A percentile compares a stretch with the other conserved stretches of the same genome.
phyloP scores from a whole-genome alignment of 2,797 vertebrate genomes.

The Eutrigla gurnardus region DNA sequence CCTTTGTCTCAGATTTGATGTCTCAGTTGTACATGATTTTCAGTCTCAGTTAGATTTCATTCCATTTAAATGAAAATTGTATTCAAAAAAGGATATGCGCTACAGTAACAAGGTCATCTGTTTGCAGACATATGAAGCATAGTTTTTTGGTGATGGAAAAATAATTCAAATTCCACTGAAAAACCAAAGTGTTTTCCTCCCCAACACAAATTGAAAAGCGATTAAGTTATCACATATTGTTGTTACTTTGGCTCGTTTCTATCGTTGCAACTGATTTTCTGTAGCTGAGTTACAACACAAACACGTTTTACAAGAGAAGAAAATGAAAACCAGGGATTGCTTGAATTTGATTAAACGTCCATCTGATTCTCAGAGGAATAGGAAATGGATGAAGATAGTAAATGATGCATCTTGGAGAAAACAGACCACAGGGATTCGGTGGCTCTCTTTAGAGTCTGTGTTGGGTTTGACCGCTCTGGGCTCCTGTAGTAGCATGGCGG shows the following conservation, averaged over 20 bases:
- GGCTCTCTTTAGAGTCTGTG: too few relatives aligned
- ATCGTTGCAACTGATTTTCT: conserved; percentile 1
- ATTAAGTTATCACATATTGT: conserved; percentile 21
- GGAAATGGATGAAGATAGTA: background rate
- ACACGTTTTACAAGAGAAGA: background rate
- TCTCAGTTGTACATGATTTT: background rate
- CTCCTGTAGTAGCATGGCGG: too few relatives aligned
- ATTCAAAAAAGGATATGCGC: background rate
- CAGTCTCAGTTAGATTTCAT: background rate
- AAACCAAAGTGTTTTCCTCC: background rate
- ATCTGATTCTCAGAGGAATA: background rate
- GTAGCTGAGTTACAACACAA: background rate
- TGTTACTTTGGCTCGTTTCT: background rate
- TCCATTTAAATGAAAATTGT: conserved; percentile 5
- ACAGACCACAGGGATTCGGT: background rate
- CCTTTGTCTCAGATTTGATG: background rate
- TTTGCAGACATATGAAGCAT: background rate
- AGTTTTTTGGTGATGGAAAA: conserved; percentile 9
- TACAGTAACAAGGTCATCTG: background rate
- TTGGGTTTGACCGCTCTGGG: too few relatives aligned
- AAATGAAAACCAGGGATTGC: background rate
- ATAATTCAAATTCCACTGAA: background rate
- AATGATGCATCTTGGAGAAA: background rate
- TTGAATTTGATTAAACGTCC: conserved; percentile 2
- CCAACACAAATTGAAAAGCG: background rate